phyloP scores from a whole-genome alignment of 2,113 vertebrate genomes.

The Neomonachus schauinslandi region DNA sequence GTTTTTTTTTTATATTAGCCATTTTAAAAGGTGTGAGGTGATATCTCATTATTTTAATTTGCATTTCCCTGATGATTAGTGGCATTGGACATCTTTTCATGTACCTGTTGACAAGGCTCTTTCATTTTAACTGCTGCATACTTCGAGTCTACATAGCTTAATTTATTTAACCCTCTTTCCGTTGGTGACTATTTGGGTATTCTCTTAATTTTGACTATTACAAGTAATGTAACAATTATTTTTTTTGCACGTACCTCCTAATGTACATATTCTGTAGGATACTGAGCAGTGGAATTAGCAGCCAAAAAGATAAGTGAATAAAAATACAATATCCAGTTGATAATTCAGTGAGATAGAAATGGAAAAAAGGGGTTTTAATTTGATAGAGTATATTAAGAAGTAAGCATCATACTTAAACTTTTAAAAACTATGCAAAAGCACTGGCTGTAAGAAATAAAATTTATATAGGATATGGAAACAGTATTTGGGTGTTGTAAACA shows the following conservation, averaged over 20 bases:
- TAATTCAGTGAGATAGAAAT: not conserved
- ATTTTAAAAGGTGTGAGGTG: not conserved
- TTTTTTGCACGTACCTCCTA: not conserved
- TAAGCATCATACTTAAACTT: not conserved
- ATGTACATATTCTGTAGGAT: not conserved
- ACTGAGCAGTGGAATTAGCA: not conserved
- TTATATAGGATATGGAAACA: conserved; percentile 27
- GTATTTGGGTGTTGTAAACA: conserved; percentile 34
- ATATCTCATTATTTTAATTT: not conserved
- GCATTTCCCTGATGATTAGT: not conserved
- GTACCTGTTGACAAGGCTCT: not conserved
- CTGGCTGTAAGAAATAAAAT: not conserved
- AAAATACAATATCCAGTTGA: not conserved
- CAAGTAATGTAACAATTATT: not conserved
- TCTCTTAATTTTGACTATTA: not conserved
- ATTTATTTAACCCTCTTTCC: not conserved
- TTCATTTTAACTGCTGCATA: not conserved
- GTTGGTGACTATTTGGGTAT: not conserved
- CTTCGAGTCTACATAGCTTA: not conserved
- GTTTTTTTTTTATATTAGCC: not conserved
- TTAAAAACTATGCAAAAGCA: not conserved
- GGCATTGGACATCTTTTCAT: not conserved
- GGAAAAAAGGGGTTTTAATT: not conserved
- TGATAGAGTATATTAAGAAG: conserved; percentile 17
- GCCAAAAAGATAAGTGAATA: not conserved